Evolutionary conservation across 2,888 invertebrate species (phyloP), one percentile per base, ranked within the genome.

Genomic region (Chloroclysta siterata): DNA sequence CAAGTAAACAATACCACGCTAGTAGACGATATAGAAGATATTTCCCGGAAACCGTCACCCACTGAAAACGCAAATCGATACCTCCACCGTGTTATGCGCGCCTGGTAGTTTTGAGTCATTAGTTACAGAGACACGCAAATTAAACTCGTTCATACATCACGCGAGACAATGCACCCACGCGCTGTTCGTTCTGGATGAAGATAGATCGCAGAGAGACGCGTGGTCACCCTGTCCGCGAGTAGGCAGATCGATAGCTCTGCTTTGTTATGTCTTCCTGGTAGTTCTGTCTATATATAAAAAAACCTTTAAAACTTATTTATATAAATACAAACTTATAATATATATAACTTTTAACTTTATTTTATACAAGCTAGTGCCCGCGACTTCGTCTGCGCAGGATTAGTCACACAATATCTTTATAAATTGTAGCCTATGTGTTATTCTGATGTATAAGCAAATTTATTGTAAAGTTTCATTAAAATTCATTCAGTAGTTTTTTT

Each of bases 131-230:
- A 51, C 70, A 69, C 58, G 17, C 54, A 74, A 73, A 39, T 52
- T 39, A 52, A 52, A 52, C 33, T 33, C 13, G 33, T 29, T 39
- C 28, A 48, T 56, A 39, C 5, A 28, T 53, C 41, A 50, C 55
- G 53, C 22, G 51, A 28, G 62, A 56, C 58, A 60, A 60, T 66
- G 63, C 17, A 66, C 28, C 52, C 56, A 36, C 52, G 60, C 63
- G 14, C 50, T 22, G 69, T 48, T 22, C 53, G 69, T 56, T 33
- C 53, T 53, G 83, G 90, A 90, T 89, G 89, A 91, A 91, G 90
- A 91, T 88, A 84, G 85, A 91, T 91, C 79, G 88, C 74, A 75
- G 65, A 64, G 72, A 78, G 84, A 83, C 84, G 85, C 86, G 86
- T 84, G 89, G 89, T 87, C 90, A 82, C 87, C 83, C 84, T 84